Conservation (phyloP, 2,113 vertebrate genomes). For the Nerophis lumbriciformis region DNA sequence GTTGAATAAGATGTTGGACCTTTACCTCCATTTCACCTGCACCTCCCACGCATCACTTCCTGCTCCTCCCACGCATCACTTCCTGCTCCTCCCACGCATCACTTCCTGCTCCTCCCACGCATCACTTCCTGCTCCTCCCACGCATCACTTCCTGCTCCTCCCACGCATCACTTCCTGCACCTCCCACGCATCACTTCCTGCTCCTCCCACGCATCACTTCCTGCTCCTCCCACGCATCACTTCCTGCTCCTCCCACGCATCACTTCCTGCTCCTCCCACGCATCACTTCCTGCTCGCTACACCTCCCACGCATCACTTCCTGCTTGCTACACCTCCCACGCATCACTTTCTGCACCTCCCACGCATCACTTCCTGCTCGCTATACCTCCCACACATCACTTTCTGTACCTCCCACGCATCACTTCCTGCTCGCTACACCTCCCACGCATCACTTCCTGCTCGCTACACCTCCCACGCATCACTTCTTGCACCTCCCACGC, state of each 20-base stretch:
- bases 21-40: conserved; percentile 2
- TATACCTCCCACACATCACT: conserved; percentile 5
- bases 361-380: conserved; percentile 5
- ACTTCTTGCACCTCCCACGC: no score
- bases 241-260: conserved; percentile 3
- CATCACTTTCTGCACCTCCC: no score
- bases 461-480: no score
- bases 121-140: conserved; percentile 3
- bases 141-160: conserved; percentile 4
- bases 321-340: no score
- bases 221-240: conserved; percentile 2
- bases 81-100: conserved; percentile 1
- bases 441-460: no score
- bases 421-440: no score
- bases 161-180: no score
- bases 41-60: conserved; percentile 18
- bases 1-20: neutral
- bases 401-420: neutral
- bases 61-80: conserved; percentile 5
- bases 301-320: no score
- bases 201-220: conserved; percentile 9
- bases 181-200: conserved; percentile 6
- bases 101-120: neutral
- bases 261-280: neutral
- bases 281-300: no score